phyloP scores from a whole-genome alignment of 2,797 vertebrate species.

The Typhlichthys subterraneus region DNA sequence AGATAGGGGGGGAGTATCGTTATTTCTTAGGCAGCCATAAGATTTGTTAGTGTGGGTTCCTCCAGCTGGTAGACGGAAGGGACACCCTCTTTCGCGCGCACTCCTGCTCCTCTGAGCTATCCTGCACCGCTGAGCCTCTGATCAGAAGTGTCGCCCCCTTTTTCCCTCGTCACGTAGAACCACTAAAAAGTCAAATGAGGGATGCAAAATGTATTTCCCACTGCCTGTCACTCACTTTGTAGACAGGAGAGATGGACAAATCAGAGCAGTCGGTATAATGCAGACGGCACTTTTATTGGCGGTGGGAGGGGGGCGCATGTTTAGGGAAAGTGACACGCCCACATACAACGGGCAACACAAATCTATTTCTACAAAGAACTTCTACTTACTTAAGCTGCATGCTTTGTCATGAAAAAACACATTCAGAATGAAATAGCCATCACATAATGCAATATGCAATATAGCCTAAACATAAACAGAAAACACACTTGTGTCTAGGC shows the following conservation, averaged over 20 bases:
- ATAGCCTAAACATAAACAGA: too few relatives aligned
- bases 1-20: slow-evolving; percentile 62
- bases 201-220: slow-evolving; percentile 29
- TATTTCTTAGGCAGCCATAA: slow-evolving; percentile 83
- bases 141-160: slow-evolving; percentile 74
- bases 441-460: too few relatives aligned
- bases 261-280: slow-evolving; percentile 47
- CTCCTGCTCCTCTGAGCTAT: slow-evolving; percentile 65
- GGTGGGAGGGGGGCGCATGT: slow-evolving; percentile 46
- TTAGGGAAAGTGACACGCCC: slow-evolving; percentile 71
- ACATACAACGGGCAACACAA: slow-evolving; percentile 31
- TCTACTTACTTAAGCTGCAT: too few relatives aligned
- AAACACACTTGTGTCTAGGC: too few relatives aligned
- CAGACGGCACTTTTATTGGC: slow-evolving; percentile 65
- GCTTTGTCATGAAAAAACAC: too few relatives aligned
- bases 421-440: too few relatives aligned
- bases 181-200: slow-evolving; percentile 64
- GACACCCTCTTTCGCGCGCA: slow-evolving; percentile 69
- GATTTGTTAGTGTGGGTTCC: slow-evolving; percentile 70
- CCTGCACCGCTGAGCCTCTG: slow-evolving; percentile 67
- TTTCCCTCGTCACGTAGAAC: slow-evolving; percentile 69
- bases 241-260: slow-evolving; percentile 60
- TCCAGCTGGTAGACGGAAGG: slow-evolving; percentile 74
- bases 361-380: slow-evolving; percentile 5
- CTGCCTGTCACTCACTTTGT: slow-evolving; percentile 69